These are phyloP conservation scores for Ips nitidus DNA, from an alignment of 1,140 invertebrate species.

Conservation along the genomic window DNA sequence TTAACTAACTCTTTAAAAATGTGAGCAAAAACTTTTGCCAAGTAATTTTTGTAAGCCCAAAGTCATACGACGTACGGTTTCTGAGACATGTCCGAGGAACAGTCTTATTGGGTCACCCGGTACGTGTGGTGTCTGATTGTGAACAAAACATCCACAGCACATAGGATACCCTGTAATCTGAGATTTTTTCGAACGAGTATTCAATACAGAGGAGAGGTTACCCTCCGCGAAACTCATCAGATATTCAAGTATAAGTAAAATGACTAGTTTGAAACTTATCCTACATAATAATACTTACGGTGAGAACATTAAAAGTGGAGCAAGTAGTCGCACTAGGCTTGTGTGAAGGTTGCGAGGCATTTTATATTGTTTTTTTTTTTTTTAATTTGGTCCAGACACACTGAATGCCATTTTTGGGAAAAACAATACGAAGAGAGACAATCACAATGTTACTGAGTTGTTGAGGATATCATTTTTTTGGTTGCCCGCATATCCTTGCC, in stretches of 20 bases:
- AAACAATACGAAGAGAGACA: neutral
- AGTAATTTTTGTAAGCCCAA: too few relatives aligned
- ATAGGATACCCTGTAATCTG: too few relatives aligned
- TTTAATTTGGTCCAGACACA: constrained; percentile 10
- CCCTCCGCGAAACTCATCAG: neutral
- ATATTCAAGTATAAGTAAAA: constrained; percentile 11
- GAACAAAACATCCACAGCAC: too few relatives aligned
- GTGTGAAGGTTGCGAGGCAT: neutral
- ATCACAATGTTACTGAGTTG: neutral
- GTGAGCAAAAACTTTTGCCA: too few relatives aligned
- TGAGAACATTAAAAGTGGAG: constrained; percentile 40
- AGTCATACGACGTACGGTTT: too few relatives aligned
- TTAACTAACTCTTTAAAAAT: too few relatives aligned
- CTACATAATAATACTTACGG: constrained; percentile 41
- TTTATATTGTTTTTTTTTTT: constrained; percentile 21
- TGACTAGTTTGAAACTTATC: constrained; percentile 43
- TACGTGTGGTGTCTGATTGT: too few relatives aligned
- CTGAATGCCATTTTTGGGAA: constrained; percentile 5
- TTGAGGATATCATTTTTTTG: constrained; percentile 15
- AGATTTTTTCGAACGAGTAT: too few relatives aligned
- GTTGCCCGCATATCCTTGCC: constrained; percentile 13
- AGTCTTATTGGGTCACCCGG: too few relatives aligned
- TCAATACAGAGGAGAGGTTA: too few relatives aligned
- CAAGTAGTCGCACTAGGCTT: constrained; percentile 40
- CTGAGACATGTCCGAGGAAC: too few relatives aligned